Conservation (phyloP, 2,888 invertebrate genomes). For the Plagodis dolabraria region DNA sequence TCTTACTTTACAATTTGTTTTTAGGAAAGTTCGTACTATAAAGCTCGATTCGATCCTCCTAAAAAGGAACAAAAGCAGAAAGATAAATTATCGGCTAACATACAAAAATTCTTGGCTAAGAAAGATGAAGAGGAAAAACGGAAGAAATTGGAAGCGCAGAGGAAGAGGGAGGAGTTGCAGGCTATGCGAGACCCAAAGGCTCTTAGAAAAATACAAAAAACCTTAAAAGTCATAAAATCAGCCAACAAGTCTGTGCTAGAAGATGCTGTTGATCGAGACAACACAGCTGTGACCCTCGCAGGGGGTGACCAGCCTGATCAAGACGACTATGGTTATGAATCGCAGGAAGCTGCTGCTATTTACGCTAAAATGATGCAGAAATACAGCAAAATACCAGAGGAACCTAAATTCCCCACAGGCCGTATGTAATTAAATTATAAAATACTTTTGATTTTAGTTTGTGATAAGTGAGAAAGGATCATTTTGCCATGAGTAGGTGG, state of each 20-base stretch:
- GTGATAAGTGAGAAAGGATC: too few relatives aligned
- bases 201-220: constrained; percentile 89
- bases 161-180: constrained; percentile 87
- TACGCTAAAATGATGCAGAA: constrained; percentile 95
- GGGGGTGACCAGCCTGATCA: constrained; percentile 93
- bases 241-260: constrained; percentile 94
- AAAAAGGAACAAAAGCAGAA: constrained; percentile 90
- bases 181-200: constrained; percentile 90
- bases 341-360: constrained; percentile 91
- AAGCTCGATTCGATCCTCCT: constrained; percentile 92
- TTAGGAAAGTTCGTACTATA: constrained; percentile 86
- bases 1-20: constrained; percentile 41
- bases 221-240: constrained; percentile 94
- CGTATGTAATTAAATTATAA: constrained; percentile 53
- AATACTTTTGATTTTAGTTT: too few relatives aligned
- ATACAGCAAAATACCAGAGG: constrained; percentile 89
- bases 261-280: constrained; percentile 91
- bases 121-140: constrained; percentile 92
- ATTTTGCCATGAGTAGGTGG: too few relatives aligned
- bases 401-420: constrained; percentile 87
- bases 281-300: constrained; percentile 89
- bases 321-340: constrained; percentile 96
- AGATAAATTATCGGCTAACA: constrained; percentile 89
- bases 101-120: constrained; percentile 92
- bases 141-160: constrained; percentile 86